Evolutionary conservation across 2,888 invertebrate species (phyloP).

Genomic region (Apodemia zela): DNA sequence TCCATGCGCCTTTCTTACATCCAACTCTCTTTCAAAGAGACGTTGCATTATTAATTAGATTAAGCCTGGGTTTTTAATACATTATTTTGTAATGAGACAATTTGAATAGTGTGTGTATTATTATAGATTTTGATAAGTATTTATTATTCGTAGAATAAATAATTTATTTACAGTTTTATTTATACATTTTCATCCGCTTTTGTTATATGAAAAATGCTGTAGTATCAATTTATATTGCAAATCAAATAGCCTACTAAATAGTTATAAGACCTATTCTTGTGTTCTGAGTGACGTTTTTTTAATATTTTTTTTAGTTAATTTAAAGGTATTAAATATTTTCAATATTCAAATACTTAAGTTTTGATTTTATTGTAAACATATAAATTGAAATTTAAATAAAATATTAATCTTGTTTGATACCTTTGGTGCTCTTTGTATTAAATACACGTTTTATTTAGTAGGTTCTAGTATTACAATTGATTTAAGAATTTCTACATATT

Average conservation of each 20-base stretch:
- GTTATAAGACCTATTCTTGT: not conserved
- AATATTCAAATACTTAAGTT: not conserved
- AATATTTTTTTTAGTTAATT: not conserved
- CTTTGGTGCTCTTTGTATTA: constrained; percentile 8
- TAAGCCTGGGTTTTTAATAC: not conserved
- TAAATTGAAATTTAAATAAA: not conserved
- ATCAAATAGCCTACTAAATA: constrained; percentile 2
- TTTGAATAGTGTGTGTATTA: not conserved
- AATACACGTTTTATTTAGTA: not conserved
- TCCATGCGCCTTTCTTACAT: too few relatives aligned
- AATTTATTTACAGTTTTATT: constrained; percentile 5
- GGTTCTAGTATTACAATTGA: not conserved
- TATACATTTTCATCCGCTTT: not conserved
- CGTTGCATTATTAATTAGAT: not conserved
- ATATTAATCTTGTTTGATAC: not conserved
- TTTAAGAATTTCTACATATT: not conserved
- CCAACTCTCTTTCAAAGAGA: too few relatives aligned
- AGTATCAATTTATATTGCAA: not conserved
- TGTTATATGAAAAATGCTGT: not conserved
- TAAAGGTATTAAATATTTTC: too few relatives aligned
- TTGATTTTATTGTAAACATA: not conserved
- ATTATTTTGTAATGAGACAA: not conserved
- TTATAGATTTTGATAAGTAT: constrained; percentile 8
- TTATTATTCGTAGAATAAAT: constrained; percentile 6
- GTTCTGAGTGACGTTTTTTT: not conserved